Evolutionary conservation across 2,888 invertebrate species (phyloP).

Genomic region (Cataglyphis cursor): DNA sequence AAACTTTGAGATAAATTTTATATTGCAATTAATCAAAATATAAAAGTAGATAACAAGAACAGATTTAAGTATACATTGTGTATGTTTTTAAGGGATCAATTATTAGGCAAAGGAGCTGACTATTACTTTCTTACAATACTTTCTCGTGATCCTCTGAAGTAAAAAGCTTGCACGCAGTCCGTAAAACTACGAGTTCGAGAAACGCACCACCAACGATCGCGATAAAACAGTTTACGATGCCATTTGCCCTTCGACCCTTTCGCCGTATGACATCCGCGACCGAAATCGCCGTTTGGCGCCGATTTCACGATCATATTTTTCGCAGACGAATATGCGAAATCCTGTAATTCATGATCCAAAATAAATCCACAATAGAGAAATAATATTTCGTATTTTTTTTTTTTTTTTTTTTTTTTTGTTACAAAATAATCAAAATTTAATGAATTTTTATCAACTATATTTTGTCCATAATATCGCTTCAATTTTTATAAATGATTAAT

Average conservation of each 20-base stretch:
- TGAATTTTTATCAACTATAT: background rate
- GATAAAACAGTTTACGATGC: constrained; percentile 76
- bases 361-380: constrained; percentile 25
- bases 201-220: constrained; percentile 67
- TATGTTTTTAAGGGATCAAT: background rate
- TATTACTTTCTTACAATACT: background rate
- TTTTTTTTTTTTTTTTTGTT: background rate
- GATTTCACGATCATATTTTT: constrained; percentile 64
- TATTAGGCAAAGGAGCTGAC: background rate
- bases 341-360: background rate
- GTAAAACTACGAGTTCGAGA: constrained; percentile 57
- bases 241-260: constrained; percentile 56
- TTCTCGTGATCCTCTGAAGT: background rate
- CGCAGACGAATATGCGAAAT: constrained; percentile 27
- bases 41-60: background rate
- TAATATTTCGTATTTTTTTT: background rate
- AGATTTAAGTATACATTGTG: background rate
- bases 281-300: constrained; percentile 63
- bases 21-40: background rate
- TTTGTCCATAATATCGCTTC: background rate
- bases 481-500: background rate
- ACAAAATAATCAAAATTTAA: background rate
- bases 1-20: background rate
- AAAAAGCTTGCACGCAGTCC: constrained; percentile 2
- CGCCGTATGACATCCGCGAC: constrained; percentile 34